Evolutionary conservation across 2,797 vertebrate species (phyloP).

Genomic region (Helicolenus hilgendorfi): DNA sequence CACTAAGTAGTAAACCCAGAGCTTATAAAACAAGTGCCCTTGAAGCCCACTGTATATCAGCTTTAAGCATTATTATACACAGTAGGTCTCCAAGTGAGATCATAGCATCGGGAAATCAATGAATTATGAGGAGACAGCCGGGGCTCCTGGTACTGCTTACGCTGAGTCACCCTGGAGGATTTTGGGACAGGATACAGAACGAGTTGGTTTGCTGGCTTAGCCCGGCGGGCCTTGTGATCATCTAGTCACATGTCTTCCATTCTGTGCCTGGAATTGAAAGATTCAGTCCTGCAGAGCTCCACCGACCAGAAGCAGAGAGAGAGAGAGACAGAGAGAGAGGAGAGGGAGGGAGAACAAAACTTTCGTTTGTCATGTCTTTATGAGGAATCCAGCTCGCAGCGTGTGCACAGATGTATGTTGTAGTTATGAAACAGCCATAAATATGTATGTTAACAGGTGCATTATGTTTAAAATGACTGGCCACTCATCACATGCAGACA

Average conservation of each 20-base stretch:
- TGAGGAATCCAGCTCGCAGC: neutral
- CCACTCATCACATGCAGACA: slow-evolving; percentile 16
- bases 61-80: slow-evolving; percentile 23
- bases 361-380: slow-evolving; percentile 25
- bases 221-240: slow-evolving; percentile 76
- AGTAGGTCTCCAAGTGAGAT: slow-evolving; percentile 53
- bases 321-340: slow-evolving; percentile 3
- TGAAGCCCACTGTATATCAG: neutral
- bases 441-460: slow-evolving; percentile 48
- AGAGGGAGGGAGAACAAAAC: neutral
- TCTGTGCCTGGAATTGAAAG: slow-evolving; percentile 57
- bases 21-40: slow-evolving; percentile 2
- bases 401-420: slow-evolving; percentile 3
- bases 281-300: slow-evolving; percentile 46
- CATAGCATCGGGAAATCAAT: slow-evolving; percentile 41
- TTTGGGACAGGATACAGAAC: slow-evolving; percentile 48
- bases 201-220: slow-evolving; percentile 40
- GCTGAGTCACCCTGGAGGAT: slow-evolving; percentile 70
- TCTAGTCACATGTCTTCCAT: slow-evolving; percentile 84
- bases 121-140: slow-evolving; percentile 23
- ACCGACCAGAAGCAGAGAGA: slow-evolving; percentile 31
- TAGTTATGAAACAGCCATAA: slow-evolving; percentile 5
- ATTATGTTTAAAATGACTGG: slow-evolving; percentile 8
- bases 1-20: neutral
- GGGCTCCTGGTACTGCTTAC: slow-evolving; percentile 50